A percentile compares a stretch with the other conserved stretches of the same genome.
phyloP scores from a whole-genome alignment of 2,797 vertebrate species.

The Fistularia commersonii region DNA sequence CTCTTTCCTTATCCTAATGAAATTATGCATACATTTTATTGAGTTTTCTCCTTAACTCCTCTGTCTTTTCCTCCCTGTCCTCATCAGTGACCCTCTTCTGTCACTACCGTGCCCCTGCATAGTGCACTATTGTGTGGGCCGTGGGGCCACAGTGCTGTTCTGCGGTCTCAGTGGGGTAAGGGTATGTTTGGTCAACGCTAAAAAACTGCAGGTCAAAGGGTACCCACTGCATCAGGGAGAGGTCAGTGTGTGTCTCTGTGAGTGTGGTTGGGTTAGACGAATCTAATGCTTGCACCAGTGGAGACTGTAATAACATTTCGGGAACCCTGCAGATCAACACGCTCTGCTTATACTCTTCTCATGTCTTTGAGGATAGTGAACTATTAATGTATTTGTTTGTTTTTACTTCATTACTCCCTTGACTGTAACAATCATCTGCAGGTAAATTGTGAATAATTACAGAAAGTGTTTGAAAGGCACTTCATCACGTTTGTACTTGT shows the following conservation, averaged over 20 bases:
- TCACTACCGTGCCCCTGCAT: constrained; percentile 4
- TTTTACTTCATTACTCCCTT: not conserved
- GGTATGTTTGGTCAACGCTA: constrained; percentile 68
- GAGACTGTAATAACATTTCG: constrained; percentile 76
- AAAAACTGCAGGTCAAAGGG: constrained; percentile 63
- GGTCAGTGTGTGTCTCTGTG: constrained; percentile 31
- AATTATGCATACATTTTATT: too few species aligned
- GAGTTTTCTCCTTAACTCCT: too few species aligned
- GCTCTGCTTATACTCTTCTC: not conserved
- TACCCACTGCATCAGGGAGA: constrained; percentile 60
- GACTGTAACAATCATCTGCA: not conserved
- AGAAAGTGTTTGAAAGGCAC: not conserved
- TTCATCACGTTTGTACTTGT: not conserved
- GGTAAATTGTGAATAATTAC: constrained; percentile 1
- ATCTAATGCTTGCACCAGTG: constrained; percentile 62
- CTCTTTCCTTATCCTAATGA: too few species aligned
- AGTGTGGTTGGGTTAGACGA: constrained; percentile 48
- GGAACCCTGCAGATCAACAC: constrained; percentile 28
- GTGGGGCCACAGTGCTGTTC: constrained; percentile 60
- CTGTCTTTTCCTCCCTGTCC: not conserved
- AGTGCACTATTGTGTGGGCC: constrained; percentile 30
- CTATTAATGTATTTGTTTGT: too few species aligned
- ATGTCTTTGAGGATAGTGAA: not conserved
- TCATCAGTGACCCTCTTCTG: not conserved
- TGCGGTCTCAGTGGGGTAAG: constrained; percentile 66